These are phyloP conservation scores for Chromis chromis DNA, from an alignment of 2,797 vertebrate species.

Conservation along the genomic window DNA sequence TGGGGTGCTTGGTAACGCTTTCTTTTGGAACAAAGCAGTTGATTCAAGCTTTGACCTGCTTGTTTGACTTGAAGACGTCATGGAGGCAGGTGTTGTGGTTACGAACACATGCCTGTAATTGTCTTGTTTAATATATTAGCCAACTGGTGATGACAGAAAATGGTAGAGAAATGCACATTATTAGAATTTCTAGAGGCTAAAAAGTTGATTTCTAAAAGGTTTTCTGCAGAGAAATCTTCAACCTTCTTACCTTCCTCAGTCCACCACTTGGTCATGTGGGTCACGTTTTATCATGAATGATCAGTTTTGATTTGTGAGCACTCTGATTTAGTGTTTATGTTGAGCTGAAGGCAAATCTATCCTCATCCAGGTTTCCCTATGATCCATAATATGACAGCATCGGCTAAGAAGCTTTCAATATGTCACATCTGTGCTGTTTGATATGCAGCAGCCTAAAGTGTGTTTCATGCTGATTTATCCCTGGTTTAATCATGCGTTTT, in stretches of 20 bases:
- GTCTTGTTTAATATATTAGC: not conserved
- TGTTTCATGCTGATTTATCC: conserved; percentile 7
- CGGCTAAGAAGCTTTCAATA: conserved; percentile 8
- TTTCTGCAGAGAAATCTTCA: not conserved
- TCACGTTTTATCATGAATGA: not conserved
- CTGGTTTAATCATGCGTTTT: conserved; percentile 17
- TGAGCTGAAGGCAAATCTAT: not conserved
- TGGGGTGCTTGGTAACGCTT: conserved; percentile 54
- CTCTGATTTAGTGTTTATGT: conserved; percentile 7
- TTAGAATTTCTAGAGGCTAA: too few relatives aligned
- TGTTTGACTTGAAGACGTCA: conserved; percentile 35
- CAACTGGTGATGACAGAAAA: not conserved
- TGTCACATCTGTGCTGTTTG: not conserved
- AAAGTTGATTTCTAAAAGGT: not conserved
- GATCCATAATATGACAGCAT: conserved; percentile 11
- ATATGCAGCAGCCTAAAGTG: conserved; percentile 6
- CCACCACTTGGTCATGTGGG: not conserved
- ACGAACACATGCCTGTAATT: not conserved
- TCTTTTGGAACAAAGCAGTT: conserved; percentile 26
- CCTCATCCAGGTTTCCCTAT: not conserved
- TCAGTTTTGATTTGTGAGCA: not conserved
- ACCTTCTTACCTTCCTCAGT: conserved; percentile 1
- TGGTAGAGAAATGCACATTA: not conserved
- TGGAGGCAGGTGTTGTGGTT: conserved; percentile 17
- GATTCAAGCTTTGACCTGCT: conserved; percentile 10